Base-by-base conservation (phyloP, 1,140 invertebrate species). In the Manduca sexta region DNA sequence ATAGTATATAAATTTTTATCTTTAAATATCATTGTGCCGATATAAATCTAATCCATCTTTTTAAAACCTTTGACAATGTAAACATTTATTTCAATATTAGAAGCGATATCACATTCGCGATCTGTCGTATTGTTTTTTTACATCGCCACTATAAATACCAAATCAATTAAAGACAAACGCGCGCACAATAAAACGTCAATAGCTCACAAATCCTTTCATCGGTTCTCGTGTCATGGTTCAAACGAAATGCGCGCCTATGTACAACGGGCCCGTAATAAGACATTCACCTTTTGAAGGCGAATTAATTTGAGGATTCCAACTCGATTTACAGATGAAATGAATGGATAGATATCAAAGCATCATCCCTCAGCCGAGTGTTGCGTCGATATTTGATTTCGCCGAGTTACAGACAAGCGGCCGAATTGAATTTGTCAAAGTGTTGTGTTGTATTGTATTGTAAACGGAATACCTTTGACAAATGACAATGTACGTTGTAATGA, bases 261-360 rank as follows among this genome's bases (percentile, higher is more conserved):
- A 35, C 35, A 3, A 26, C 16, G 37, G 34, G 37, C 13, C 21
- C 47, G 37, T 49, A 44, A 46, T 41, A 50, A 54, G 45, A 56
- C 48, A 41, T 60, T 67, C 49, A 60, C 55, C 52, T 60, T 52
- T 53, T 52, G 48, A 61, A 52, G 51, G 51, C 45, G 56, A 68
- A 68, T 64, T 68, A 68, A 64, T 60, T 59, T 45, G 42, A 44
- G 53, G 59, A 60, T 57, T 60, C 59, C 56, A 62, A 60, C 58
- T 60, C 49, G 53, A 64, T 59, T 63, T 59, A 59, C 52, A 56
- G 49, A 56, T 59, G 53, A 60, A 60, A 60, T 56, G 52, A 68
- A 56, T 64, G 53, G 58, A 58, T 62, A 58, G 56, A 61, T 64
- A 56, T 68, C 61, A 68, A 68, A 68, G 61, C 60, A 47, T 45